Evolutionary conservation across 1,140 invertebrate species (phyloP).

Genomic region (Calliopsis andreniformis): DNA sequence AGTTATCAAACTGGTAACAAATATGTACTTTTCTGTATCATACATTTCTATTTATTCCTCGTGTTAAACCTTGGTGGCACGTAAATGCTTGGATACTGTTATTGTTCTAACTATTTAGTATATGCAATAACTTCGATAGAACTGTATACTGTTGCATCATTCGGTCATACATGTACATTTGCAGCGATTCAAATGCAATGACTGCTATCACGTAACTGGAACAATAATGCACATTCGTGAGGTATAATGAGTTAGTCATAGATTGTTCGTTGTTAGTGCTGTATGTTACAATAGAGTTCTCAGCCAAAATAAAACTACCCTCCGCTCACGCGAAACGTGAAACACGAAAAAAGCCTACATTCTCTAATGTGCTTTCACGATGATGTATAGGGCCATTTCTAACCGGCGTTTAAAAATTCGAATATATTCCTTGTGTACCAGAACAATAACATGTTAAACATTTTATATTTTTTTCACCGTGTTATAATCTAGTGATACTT

Average conservation of each 20-base stretch:
- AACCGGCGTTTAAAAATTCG: constrained; percentile 18
- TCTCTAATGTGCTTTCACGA: constrained; percentile 34
- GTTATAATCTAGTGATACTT: too few species aligned
- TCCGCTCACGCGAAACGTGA: not conserved
- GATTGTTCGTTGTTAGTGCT: constrained; percentile 5
- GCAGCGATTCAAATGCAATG: constrained; percentile 9
- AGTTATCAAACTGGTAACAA: too few species aligned
- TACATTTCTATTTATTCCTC: too few species aligned
- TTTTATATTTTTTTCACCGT: too few species aligned
- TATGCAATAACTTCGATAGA: too few species aligned
- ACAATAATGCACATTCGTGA: constrained; percentile 18
- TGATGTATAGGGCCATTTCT: constrained; percentile 29
- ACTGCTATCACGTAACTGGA: constrained; percentile 24
- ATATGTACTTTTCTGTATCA: too few species aligned
- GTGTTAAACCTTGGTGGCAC: too few species aligned
- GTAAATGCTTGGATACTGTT: too few species aligned
- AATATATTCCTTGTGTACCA: not conserved
- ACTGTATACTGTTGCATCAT: not conserved
- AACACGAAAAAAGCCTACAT: constrained; percentile 1
- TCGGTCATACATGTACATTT: not conserved
- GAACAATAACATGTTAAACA: not conserved
- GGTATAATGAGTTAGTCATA: not conserved
- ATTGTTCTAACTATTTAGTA: too few species aligned
- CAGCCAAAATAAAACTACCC: constrained; percentile 25
- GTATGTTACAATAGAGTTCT: constrained; percentile 21